Conservation (phyloP, 2,888 invertebrate species). For the Xanthorhoe spadicearia region DNA sequence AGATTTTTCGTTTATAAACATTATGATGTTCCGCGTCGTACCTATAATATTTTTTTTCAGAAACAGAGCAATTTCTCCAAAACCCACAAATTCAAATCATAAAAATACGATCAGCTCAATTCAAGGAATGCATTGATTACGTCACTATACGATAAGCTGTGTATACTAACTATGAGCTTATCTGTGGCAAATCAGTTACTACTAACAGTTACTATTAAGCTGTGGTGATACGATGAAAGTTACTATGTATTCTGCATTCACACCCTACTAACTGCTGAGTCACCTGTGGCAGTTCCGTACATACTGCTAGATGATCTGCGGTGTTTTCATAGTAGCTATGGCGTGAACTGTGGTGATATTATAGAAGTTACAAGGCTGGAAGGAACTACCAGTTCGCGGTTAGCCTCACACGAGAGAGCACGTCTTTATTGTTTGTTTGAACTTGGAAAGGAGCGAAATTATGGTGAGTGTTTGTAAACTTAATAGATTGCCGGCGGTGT, state of each 20-base stretch:
- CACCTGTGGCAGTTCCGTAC: conserved; percentile 15
- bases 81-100: neutral
- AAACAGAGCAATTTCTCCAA: neutral
- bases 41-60: neutral
- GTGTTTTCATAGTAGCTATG: conserved; percentile 14
- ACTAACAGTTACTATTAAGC: neutral
- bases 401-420: conserved; percentile 41
- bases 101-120: neutral
- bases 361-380: conserved; percentile 29
- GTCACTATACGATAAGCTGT: conserved; percentile 16
- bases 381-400: conserved; percentile 45
- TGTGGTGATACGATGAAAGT: conserved; percentile 11
- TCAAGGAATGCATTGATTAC: conserved; percentile 16
- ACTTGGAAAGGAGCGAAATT: conserved; percentile 36
- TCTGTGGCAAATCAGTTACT: conserved; percentile 2
- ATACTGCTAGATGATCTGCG: conserved; percentile 14
- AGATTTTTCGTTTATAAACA: no score
- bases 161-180: conserved; percentile 3
- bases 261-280: conserved; percentile 8
- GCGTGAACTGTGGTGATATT: conserved; percentile 26
- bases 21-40: no score
- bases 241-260: conserved; percentile 16
- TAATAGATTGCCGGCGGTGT: conserved; percentile 28
- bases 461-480: conserved; percentile 64
- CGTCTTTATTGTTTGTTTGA: conserved; percentile 38